These are phyloP conservation scores for Forbesichthys papilliferus DNA, from an alignment of 2,113 vertebrate species.

Conservation along the genomic window DNA sequence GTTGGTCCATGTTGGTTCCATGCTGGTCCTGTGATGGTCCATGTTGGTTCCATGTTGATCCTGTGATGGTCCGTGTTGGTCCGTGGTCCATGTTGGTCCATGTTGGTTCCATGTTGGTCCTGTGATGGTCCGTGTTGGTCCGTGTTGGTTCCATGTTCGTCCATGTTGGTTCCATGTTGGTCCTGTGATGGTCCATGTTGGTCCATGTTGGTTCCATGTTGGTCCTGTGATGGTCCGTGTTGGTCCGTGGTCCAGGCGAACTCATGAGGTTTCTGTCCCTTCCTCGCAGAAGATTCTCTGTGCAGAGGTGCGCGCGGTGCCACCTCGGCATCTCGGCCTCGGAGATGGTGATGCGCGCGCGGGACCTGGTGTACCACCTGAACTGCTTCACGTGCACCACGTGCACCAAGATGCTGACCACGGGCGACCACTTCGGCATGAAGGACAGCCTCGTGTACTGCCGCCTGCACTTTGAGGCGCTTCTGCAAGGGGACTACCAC, in stretches of 20 bases:
- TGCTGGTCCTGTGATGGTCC: too few species aligned
- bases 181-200: too few species aligned
- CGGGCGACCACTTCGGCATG: slow-evolving; percentile 99
- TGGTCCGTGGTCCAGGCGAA: slow-evolving; percentile 8
- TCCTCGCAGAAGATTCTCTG: slow-evolving; percentile 94
- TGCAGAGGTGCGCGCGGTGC: slow-evolving; percentile 97
- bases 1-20: too few species aligned
- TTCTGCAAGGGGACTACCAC: slow-evolving; percentile 96
- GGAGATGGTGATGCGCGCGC: slow-evolving; percentile 99
- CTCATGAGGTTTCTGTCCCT: slow-evolving; percentile 55
- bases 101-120: too few species aligned
- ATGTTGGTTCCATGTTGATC: too few species aligned
- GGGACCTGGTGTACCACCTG: slow-evolving; percentile 97
- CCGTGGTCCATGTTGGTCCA: too few species aligned
- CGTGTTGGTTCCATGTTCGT: too few species aligned
- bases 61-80: too few species aligned
- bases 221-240: too few species aligned
- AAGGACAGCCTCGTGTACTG: slow-evolving; percentile 99
- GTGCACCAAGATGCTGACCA: slow-evolving; percentile 98
- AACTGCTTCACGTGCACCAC: slow-evolving; percentile 98
- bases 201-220: too few species aligned
- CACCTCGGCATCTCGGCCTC: slow-evolving; percentile 99
- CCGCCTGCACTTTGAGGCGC: slow-evolving; percentile 97
- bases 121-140: too few species aligned
- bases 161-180: too few species aligned